These are phyloP conservation scores for Cyanoramphus novaezelandiae DNA, from an alignment of 2,113 vertebrate species.

Conservation along the genomic window DNA sequence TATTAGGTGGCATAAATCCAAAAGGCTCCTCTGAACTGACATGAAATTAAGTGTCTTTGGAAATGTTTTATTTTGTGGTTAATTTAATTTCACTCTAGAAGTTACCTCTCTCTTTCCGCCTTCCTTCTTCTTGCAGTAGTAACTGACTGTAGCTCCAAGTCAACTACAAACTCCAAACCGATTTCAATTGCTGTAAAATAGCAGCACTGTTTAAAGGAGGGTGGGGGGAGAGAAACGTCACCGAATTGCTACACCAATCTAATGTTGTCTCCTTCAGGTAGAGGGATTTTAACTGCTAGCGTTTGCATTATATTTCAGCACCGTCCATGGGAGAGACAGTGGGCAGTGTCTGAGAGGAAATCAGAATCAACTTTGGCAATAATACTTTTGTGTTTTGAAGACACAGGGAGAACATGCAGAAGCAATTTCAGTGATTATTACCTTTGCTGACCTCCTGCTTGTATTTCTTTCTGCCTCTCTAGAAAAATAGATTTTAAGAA, in stretches of 20 bases:
- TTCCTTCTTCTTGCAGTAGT: background rate
- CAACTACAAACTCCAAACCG: background rate
- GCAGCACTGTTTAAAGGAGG: background rate
- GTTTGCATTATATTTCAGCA: background rate
- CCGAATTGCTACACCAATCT: constrained; percentile 26
- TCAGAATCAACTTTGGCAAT: background rate
- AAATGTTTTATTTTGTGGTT: background rate
- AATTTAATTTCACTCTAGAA: background rate
- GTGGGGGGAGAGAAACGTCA: constrained; percentile 30
- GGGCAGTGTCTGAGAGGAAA: background rate
- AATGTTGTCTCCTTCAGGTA: background rate
- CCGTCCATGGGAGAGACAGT: background rate
- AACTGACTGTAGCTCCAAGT: background rate
- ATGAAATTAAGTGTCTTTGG: background rate
- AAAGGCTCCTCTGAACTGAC: background rate
- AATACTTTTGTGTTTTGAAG: background rate
- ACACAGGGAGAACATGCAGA: background rate
- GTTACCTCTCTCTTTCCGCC: background rate
- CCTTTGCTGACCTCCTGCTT: background rate
- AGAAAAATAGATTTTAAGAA: background rate
- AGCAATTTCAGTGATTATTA: background rate
- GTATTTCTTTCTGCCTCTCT: background rate
- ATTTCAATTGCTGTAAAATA: background rate
- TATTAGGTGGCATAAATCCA: background rate
- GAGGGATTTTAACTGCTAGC: background rate